Base-by-base conservation (phyloP, 2,797 vertebrate species). In the Atherinosoma microstoma region DNA sequence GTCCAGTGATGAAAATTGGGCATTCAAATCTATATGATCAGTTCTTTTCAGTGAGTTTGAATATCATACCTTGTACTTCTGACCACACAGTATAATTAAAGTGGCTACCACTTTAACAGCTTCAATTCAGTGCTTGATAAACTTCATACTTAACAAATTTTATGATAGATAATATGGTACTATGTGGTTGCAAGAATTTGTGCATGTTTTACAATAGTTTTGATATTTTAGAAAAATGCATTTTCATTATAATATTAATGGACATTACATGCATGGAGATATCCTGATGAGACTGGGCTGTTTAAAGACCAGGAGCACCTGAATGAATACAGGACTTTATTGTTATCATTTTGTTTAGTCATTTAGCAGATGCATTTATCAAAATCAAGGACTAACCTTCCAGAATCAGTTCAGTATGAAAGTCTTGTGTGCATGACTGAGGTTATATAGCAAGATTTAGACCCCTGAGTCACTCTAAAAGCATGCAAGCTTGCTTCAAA, bases 11-110 rank as follows among this genome's bases (percentile, higher is more conserved):
- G 29, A 18, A 24, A 16, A 63, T 58, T 72, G 2, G 56, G 9
- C 3, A 60, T 49, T 74, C 15, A 53, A 36, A 57, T 66, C 16
- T 24, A 49, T 49, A 20, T n/a, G n/a, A 64, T 70, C 27, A 73
- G 40, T 64, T 66, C 6, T 35, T 30, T 45, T 76, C 29, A 36
- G 2, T 49, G 7, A 22, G 34, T 24, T 66, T 51, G 29, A 13
- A 8, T 9, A 20, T 56, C 29, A 45, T 20, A n/a, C 20, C 20
- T 22, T 0, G 57, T 30, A 72, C 34, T 11, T 56, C 6, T 64
- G 34, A 22, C 29, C 16, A 42, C 11, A 42, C 18, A 56, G 54
- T 54, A n/a, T n/a, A 9, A 67, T 10, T 15, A 42, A 9, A 1
- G 16, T 0, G 0, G 47, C 29, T 60, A 40, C 56, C 16, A 30